Evolutionary conservation across 2,113 vertebrate genomes (phyloP), one percentile per base, ranked within the genome.

Genomic region (Oncorhynchus kisutch): DNA sequence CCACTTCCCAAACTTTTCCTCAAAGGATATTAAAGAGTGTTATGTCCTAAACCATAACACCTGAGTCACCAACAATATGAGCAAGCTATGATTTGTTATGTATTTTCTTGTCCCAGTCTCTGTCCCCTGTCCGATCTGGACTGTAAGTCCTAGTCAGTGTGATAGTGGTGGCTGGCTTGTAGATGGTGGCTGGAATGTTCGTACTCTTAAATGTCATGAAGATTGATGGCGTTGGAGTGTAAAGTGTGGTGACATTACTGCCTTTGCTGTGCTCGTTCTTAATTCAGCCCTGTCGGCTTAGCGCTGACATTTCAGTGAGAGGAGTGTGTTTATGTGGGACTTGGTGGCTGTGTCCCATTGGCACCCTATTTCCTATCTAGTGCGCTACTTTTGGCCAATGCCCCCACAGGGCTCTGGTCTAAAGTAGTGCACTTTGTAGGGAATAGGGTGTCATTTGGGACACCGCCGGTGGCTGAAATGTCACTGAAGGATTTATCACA

Each of bases 191-290:
- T 2, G 71, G 73, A 27, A 76, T 78, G 83, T 80, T 77, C 70
- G 78, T 86, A 88, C 87, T 88, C 85, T 87, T 88, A 89, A 90
- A 92, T 91, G 89, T 89, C 89, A 90, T 48, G 76, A 89, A 85
- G 87, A 90, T 81, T 81, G 90, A 91, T 89, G 86, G 85, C 25
- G 78, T 80, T 67, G 51, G 76, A 85, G 78, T 80, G 83, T 86
- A 86, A 87, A 91, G 89, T 89, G 91, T 84, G 88, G 88, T 88
- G 91, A 90, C 91, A 91, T 92, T 89, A 90, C 86, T 79, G 89
- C 85, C 85, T 89, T 82, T 22, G 24, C 86, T 85, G 86, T 86
- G 76, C 81, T 16, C 18, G 86, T 85, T 85, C 82, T 86, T 81
- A 82, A 83, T 88, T 90, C 86, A 87, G 86, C 83, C 86, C 82